A percentile compares a stretch with the other conserved stretches of the same genome.
Conservation (phyloP, 2,888 invertebrate species). For the Glyphotaelius pellucidus region DNA sequence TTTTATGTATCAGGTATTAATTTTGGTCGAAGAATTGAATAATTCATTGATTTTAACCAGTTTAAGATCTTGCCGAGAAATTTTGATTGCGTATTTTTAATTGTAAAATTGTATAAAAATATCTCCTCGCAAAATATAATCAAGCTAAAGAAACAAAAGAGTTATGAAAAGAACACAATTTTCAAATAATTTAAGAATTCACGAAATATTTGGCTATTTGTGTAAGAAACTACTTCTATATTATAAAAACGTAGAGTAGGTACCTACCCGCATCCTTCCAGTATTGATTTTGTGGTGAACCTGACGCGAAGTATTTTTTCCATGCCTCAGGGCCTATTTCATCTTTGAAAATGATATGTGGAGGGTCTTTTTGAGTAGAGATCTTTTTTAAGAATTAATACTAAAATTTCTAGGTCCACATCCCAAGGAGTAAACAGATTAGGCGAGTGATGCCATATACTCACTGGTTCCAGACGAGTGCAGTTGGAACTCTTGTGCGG, state of each 20-base stretch:
- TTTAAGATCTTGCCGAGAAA: not conserved
- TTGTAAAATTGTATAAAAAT: not conserved
- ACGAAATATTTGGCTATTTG: not conserved
- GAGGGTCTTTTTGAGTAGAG: no score
- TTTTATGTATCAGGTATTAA: not conserved
- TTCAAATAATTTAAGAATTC: not conserved
- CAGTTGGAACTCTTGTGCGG: no score
- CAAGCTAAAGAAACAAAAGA: not conserved
- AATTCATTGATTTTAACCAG: not conserved
- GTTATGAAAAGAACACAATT: not conserved
- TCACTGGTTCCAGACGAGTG: no score
- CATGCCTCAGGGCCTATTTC: no score
- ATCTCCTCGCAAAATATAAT: not conserved
- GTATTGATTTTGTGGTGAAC: not conserved
- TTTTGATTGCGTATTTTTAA: not conserved
- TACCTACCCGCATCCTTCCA: not conserved
- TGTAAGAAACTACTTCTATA: not conserved
- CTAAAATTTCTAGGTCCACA: no score
- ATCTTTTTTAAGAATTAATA: no score
- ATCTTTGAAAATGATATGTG: no score
- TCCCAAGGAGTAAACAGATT: no score
- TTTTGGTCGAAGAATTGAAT: not conserved
- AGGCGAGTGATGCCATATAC: no score
- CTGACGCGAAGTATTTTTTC: no score
- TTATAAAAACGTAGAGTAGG: not conserved